Percentiles rank a stretch among this genome's conserved stretches.
Evolutionary conservation across 2,113 vertebrate genomes (phyloP).

Genomic region (Jaculus jaculus): DNA sequence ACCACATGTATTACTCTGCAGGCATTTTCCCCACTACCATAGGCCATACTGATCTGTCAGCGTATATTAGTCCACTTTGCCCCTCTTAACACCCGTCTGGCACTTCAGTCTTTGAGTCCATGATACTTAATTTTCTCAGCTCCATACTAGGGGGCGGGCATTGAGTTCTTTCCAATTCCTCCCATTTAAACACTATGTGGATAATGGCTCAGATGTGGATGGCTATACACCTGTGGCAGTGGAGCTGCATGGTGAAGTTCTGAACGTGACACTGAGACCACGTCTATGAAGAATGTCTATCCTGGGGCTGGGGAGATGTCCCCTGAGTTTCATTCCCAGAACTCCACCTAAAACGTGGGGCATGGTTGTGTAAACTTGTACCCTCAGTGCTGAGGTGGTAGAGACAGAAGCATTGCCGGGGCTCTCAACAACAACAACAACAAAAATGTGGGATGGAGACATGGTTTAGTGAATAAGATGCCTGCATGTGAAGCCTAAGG

Average conservation of each 20-base stretch:
- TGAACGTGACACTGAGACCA: not conserved
- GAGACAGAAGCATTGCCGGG: no score
- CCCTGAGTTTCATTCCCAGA: no score
- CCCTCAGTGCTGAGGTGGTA: no score
- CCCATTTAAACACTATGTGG: not conserved
- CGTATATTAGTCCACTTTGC: no score
- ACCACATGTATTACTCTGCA: not conserved
- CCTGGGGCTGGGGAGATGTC: no score
- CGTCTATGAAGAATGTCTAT: not conserved
- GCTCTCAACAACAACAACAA: no score
- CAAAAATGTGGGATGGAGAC: no score
- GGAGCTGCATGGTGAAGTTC: not conserved
- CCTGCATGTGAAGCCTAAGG: no score
- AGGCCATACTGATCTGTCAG: not conserved
- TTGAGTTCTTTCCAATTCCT: not conserved
- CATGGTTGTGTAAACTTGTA: no score
- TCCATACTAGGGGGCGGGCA: not conserved
- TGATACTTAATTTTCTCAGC: not conserved
- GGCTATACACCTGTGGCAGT: not conserved
- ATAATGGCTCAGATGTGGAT: not conserved
- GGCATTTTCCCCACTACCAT: not conserved
- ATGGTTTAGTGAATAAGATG: no score
- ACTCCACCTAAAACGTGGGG: no score
- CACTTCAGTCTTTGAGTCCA: not conserved
- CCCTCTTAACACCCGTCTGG: not conserved